Conservation (phyloP, 2,888 invertebrate species). For the Halictus ligatus region DNA sequence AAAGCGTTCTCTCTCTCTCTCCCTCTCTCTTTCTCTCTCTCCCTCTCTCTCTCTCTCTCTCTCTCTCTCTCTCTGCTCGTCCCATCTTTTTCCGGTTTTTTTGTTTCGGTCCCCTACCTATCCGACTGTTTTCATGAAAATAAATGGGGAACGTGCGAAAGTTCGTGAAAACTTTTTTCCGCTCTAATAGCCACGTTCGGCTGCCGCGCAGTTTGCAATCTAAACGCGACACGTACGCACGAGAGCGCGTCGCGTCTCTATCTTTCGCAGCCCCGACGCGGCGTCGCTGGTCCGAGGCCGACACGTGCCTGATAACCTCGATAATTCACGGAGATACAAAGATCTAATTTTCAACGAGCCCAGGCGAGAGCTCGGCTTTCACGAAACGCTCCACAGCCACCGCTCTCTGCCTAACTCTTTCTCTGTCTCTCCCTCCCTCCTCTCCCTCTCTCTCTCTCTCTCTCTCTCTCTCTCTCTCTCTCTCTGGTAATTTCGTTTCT, state of each 20-base stretch:
- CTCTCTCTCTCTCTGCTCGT: neutral
- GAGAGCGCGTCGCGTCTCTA: constrained; percentile 20
- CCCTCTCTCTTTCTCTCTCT: neutral
- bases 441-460: neutral
- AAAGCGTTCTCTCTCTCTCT: neutral
- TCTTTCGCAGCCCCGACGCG: constrained; percentile 37
- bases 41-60: neutral
- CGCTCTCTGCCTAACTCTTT: neutral
- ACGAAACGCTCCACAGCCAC: constrained; percentile 19
- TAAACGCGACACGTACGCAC: constrained; percentile 58
- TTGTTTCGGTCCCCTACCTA: neutral
- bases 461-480: neutral
- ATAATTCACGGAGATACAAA: constrained; percentile 71
- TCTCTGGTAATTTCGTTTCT: constrained; percentile 47
- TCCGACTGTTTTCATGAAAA: constrained; percentile 47
- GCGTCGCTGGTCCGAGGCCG: constrained; percentile 33
- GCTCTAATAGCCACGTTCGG: constrained; percentile 49
- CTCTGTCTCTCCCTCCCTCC: neutral
- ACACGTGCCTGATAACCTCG: constrained; percentile 66
- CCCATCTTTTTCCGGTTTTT: neutral
- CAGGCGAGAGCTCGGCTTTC: constrained; percentile 7
- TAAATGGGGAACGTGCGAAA: constrained; percentile 57
- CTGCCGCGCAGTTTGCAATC: constrained; percentile 48
- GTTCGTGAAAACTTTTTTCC: constrained; percentile 47
- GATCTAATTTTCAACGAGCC: constrained; percentile 72